phyloP scores from a whole-genome alignment of 2,888 invertebrate species.

The Esperia sulphurella region DNA sequence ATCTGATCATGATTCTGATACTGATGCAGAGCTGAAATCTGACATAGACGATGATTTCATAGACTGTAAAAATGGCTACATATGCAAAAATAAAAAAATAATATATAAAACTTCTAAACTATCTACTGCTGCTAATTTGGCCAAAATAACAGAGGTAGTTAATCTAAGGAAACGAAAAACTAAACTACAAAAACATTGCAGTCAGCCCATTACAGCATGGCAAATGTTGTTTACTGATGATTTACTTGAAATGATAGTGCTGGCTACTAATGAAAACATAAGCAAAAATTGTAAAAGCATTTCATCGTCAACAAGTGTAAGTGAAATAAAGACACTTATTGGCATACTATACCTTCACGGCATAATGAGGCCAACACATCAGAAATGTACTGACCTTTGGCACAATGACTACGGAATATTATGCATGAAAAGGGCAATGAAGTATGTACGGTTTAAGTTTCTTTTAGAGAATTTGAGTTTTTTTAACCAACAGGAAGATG shows the following conservation, averaged over 20 bases:
- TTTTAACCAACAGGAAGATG: slow-evolving; percentile 48
- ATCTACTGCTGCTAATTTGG: slow-evolving; percentile 24
- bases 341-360: slow-evolving; percentile 68
- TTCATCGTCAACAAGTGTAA: slow-evolving; percentile 34
- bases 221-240: slow-evolving; percentile 61
- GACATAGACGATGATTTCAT: slow-evolving; percentile 43
- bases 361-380: slow-evolving; percentile 61
- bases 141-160: slow-evolving; percentile 34
- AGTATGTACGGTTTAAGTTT: slow-evolving; percentile 56
- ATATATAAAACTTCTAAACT: slow-evolving; percentile 45
- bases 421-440: slow-evolving; percentile 54
- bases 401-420: slow-evolving; percentile 48
- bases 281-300: slow-evolving; percentile 28
- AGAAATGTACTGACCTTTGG: slow-evolving; percentile 61
- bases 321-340: slow-evolving; percentile 61
- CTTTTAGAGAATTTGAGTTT: slow-evolving; percentile 58
- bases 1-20: slow-evolving; percentile 66
- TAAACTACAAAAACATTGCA: slow-evolving; percentile 30
- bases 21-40: slow-evolving; percentile 53
- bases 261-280: slow-evolving; percentile 61
- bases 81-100: slow-evolving; percentile 46
- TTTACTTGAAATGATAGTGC: slow-evolving; percentile 59
- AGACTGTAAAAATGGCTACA: slow-evolving; percentile 49
- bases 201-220: slow-evolving; percentile 59
- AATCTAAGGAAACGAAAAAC: slow-evolving; percentile 42